These are phyloP conservation scores for Drosophila funebris DNA, from an alignment of 1,140 invertebrate species.

Conservation along the genomic window DNA sequence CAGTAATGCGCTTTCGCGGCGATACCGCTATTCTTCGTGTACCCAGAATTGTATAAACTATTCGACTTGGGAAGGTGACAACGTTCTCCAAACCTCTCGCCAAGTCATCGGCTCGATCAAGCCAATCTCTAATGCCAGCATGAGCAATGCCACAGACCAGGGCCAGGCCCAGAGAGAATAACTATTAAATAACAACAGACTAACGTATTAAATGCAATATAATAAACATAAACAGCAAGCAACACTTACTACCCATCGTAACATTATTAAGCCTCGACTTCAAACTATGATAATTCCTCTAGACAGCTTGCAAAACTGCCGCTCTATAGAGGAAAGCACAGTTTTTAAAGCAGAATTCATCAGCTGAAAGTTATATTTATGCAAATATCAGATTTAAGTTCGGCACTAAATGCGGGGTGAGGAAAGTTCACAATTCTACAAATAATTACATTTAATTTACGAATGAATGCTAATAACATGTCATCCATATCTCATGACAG, in stretches of 20 bases:
- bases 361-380: background rate
- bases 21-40: background rate
- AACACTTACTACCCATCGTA: slow-evolving; percentile 9
- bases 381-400: background rate
- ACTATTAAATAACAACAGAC: background rate
- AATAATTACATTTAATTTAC: background rate
- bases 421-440: background rate
- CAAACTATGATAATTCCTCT: background rate
- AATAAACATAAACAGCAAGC: background rate
- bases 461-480: background rate
- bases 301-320: slow-evolving; percentile 12
- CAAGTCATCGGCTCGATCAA: slow-evolving; percentile 8
- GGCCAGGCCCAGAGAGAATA: slow-evolving; percentile 31
- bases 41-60: background rate
- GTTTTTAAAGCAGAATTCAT: slow-evolving; percentile 1
- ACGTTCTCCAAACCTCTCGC: background rate
- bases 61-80: background rate
- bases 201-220: background rate
- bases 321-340: slow-evolving; percentile 1
- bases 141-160: slow-evolving; percentile 24
- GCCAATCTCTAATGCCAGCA: slow-evolving; percentile 26
- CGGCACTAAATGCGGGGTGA: background rate
- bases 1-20: background rate
- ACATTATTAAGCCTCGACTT: background rate
- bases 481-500: background rate